A percentile compares a stretch with the other conserved stretches of the same genome.
Evolutionary conservation across 2,888 invertebrate genomes (phyloP).

Genomic region (Tipula lateralis): DNA sequence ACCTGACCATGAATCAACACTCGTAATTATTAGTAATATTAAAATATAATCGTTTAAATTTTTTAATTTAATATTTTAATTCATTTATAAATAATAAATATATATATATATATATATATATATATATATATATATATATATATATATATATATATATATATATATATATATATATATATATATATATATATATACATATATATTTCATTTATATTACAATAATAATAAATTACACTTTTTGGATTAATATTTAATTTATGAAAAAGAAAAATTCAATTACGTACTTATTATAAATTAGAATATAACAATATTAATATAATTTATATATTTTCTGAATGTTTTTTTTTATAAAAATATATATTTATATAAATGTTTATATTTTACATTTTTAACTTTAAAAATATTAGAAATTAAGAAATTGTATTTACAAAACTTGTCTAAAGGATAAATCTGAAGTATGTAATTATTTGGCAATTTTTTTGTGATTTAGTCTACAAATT

Average conservation of each 20-base stretch:
- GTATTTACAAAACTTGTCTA: not conserved
- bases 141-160: no score
- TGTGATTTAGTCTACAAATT: not conserved
- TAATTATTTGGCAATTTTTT: not conserved
- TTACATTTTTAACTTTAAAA: not conserved
- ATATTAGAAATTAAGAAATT: not conserved
- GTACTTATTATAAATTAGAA: not conserved
- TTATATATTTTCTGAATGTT: slow-evolving; percentile 4
- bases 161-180: no score
- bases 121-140: no score
- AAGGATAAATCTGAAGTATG: not conserved
- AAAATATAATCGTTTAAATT: not conserved
- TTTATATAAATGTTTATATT: not conserved
- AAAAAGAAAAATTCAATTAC: not conserved
- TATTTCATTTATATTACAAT: not conserved
- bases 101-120: no score
- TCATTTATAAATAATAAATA: not conserved
- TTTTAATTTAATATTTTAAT: not conserved
- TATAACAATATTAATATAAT: not conserved
- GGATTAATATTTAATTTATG: not conserved
- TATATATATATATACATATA: no score
- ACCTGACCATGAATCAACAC: not conserved
- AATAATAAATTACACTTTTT: not conserved
- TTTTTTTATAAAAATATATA: not conserved
- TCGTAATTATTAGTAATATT: not conserved